Conservation (phyloP, 2,113 vertebrate species). For the Eudyptes chrysolophus region DNA sequence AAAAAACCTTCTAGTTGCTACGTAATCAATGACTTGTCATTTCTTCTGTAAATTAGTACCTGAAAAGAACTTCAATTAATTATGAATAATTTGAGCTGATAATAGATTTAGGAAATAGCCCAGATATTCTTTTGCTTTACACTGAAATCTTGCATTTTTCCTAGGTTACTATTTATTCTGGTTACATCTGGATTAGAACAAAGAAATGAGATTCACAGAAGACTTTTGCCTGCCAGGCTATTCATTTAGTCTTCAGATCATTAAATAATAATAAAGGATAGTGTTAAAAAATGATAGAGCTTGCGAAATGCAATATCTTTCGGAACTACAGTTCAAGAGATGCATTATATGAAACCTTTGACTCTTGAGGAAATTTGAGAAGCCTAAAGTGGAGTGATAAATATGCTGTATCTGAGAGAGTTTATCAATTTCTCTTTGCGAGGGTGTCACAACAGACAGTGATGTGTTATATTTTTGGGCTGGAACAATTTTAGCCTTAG, state of each 20-base stretch:
- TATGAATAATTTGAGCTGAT: not conserved
- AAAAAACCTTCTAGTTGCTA: not conserved
- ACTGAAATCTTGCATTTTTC: not conserved
- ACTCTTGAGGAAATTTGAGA: not conserved
- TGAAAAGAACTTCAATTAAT: not conserved
- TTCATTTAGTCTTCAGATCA: not conserved
- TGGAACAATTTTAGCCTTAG: not conserved
- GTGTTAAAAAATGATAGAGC: not conserved
- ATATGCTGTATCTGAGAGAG: not conserved
- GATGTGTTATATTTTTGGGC: not conserved
- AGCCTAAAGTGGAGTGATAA: not conserved
- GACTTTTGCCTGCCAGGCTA: not conserved
- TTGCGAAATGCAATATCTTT: not conserved
- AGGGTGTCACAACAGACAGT: not conserved
- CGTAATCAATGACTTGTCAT: not conserved
- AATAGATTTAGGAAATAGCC: not conserved
- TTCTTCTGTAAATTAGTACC: not conserved
- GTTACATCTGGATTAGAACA: not conserved
- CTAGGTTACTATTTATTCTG: not conserved
- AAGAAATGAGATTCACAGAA: not conserved
- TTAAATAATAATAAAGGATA: not conserved
- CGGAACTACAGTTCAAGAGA: not conserved
- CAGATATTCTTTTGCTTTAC: not conserved
- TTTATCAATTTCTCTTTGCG: not conserved
- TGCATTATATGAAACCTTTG: not conserved